Conservation (phyloP, 2,113 vertebrate species). For the Eretmodus cyanostictus region DNA sequence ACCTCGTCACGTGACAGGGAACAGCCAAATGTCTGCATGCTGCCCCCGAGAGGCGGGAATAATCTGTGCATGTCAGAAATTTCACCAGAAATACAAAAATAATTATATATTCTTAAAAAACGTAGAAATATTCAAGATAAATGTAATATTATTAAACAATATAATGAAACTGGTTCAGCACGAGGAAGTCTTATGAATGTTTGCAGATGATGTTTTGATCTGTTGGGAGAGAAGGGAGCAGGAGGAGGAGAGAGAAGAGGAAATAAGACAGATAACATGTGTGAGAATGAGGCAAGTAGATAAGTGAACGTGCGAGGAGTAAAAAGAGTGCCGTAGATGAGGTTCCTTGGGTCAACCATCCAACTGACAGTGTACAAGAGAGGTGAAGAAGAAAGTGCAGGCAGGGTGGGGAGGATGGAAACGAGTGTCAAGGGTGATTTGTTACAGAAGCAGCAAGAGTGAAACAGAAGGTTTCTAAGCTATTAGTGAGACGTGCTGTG, state of each 20-base stretch:
- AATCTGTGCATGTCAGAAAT: neutral
- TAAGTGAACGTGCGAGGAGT: neutral
- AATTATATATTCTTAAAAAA: neutral
- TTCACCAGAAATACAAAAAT: neutral
- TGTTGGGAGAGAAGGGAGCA: neutral
- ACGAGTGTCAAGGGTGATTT: neutral
- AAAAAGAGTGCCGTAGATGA: neutral
- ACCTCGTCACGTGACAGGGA: constrained; percentile 47
- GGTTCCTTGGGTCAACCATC: neutral
- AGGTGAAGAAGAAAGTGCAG: neutral
- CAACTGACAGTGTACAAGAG: neutral
- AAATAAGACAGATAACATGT: neutral
- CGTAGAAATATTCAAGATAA: neutral
- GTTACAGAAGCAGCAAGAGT: neutral
- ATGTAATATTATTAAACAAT: neutral
- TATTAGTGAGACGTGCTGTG: neutral
- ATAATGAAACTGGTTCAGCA: neutral
- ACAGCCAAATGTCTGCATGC: no score
- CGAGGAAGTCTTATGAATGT: neutral
- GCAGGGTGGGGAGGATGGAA: neutral
- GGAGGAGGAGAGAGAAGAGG: neutral
- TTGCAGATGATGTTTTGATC: neutral
- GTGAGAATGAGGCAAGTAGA: neutral
- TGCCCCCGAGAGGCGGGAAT: neutral
- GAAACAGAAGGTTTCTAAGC: neutral